Conservation (phyloP, 1,140 invertebrate genomes). For the Dysdera silvatica region DNA sequence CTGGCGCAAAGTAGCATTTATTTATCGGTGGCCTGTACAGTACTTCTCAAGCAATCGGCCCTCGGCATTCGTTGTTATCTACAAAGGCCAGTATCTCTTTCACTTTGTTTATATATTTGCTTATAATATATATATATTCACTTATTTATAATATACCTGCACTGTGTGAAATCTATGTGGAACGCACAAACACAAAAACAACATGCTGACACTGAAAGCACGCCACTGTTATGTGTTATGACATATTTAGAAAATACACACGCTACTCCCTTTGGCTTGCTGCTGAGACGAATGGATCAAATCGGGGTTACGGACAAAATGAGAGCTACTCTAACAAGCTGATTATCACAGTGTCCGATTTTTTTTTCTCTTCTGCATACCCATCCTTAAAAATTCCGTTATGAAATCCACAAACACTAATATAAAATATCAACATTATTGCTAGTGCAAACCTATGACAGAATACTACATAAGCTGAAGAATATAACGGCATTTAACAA, state of each 20-base stretch:
- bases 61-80: too few relatives aligned
- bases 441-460: slow-evolving; percentile 29
- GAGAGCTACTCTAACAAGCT: slow-evolving; percentile 29
- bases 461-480: slow-evolving; percentile 23
- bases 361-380: slow-evolving; percentile 17
- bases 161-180: slow-evolving; percentile 1
- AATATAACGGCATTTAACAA: slow-evolving; percentile 19
- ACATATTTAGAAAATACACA: slow-evolving; percentile 29
- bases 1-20: too few relatives aligned
- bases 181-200: slow-evolving; percentile 25
- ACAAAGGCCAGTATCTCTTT: too few relatives aligned
- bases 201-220: slow-evolving; percentile 23
- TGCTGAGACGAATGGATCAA: slow-evolving; percentile 16
- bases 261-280: slow-evolving; percentile 27
- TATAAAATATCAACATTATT: slow-evolving; percentile 30
- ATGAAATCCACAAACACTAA: slow-evolving; percentile 27
- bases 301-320: slow-evolving; percentile 24
- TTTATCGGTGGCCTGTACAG: too few relatives aligned
- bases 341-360: slow-evolving; percentile 30
- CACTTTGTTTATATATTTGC: too few relatives aligned
- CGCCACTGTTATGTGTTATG: slow-evolving; percentile 26
- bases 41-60: too few relatives aligned
- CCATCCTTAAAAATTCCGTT: slow-evolving; percentile 19
- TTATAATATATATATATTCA: too few relatives aligned
- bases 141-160: too few relatives aligned